Evolutionary conservation across 2,113 vertebrate genomes (phyloP).

Genomic region (Toxostoma redivivum): DNA sequence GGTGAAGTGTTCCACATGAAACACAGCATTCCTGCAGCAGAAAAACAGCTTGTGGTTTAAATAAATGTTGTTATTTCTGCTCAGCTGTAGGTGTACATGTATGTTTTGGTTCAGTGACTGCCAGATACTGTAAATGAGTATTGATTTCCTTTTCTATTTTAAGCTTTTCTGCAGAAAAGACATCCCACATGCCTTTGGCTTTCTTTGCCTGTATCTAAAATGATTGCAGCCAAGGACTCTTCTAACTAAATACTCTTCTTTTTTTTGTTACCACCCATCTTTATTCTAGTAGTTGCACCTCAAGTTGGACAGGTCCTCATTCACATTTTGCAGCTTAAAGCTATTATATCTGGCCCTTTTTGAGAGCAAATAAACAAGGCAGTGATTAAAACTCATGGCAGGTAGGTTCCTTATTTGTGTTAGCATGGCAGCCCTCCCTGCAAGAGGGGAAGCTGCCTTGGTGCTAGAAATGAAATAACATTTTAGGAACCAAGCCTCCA

Average conservation of each 20-base stretch:
- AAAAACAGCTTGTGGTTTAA: constrained; percentile 67
- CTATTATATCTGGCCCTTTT: neutral
- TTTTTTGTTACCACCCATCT: neutral
- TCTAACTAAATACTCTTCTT: neutral
- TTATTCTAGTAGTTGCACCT: neutral
- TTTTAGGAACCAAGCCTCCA: neutral
- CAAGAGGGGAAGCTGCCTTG: neutral
- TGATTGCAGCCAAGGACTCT: neutral
- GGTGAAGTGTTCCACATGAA: constrained; percentile 29
- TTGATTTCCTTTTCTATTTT: constrained; percentile 51
- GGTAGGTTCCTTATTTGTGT: neutral
- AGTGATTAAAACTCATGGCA: neutral
- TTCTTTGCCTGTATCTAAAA: neutral
- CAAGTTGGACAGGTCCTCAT: neutral
- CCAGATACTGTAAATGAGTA: constrained; percentile 49
- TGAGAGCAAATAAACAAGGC: neutral
- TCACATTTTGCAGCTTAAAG: neutral
- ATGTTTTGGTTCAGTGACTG: constrained; percentile 46
- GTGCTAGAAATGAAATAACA: neutral
- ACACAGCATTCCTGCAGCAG: constrained; percentile 31
- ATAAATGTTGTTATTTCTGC: constrained; percentile 68
- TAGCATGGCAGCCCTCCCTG: neutral
- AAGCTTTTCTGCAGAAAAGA: neutral
- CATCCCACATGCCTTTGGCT: constrained; percentile 9
- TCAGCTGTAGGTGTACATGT: constrained; percentile 45